Base-by-base conservation (phyloP, 2,888 invertebrate genomes). In the Meteorus colon region DNA sequence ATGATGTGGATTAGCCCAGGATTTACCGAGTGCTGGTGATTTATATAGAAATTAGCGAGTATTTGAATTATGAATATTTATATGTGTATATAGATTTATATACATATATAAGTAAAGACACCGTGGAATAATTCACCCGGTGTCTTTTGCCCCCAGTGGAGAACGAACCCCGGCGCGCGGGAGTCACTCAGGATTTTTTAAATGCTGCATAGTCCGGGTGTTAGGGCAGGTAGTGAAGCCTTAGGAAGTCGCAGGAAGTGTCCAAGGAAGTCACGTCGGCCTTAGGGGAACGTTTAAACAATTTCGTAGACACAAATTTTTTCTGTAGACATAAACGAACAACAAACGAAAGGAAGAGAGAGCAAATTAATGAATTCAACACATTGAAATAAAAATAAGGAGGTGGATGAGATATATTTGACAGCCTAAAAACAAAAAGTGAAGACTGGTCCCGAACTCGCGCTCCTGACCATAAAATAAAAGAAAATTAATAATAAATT, bases 161-260 rank as follows among this genome's bases (percentile, higher is more conserved):
- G 55, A 55, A 55, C 55, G 19, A 55, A 55, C 6, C 55, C 51
- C 48, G 68, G 68, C 51, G 51, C 68, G 68, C 29, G 68, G 48
- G 68, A 55, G 55, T 55, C 55, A 55, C 55, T 19, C 55, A 84
- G 82, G 85, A 83, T 72, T 82, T 85, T 78, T 87, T 87, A 87
- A 87, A 87, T 87, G 87, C 85, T 87, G 86, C 86, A 87, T 82
- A 80, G 79, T 79, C 79, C 74, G 79, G 82, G 82, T 77, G 82
- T 85, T 85, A 87, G 81, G 77, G 83, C 60, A 60, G 62, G 86
- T 87, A 88, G 87, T 85, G 84, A 85, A 83, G 82, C 82, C 77
- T 85, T 86, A 87, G 86, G 83, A 83, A 84, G 80, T 75, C 85
- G 82, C 82, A 86, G 87, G 79, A 87, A 87, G 86, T 88, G 85